A percentile compares a stretch with the other conserved stretches of the same genome.
phyloP scores from a whole-genome alignment of 2,797 vertebrate genomes.

The Agapornis canus region DNA sequence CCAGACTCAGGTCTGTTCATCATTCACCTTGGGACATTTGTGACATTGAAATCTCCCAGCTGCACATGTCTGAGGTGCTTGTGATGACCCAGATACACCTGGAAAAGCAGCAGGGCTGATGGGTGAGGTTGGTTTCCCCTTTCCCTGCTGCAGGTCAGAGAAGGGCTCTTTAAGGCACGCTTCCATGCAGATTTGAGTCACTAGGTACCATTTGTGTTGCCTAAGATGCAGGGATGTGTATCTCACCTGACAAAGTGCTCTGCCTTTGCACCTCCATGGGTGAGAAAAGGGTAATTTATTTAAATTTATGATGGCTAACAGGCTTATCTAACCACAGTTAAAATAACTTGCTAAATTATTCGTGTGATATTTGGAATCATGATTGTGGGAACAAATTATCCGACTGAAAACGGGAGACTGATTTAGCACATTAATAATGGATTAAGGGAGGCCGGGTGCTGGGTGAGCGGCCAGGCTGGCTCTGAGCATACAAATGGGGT shows the following conservation, averaged over 20 bases:
- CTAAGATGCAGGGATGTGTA: not conserved
- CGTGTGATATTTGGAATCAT: slow-evolving; percentile 78
- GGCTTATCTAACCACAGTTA: slow-evolving; percentile 75
- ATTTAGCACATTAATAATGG: slow-evolving; percentile 69
- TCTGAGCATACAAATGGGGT: not conserved
- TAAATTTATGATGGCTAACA: slow-evolving; percentile 65
- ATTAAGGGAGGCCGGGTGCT: not conserved
- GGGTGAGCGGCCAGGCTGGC: not conserved
- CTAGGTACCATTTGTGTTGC: accelerated
- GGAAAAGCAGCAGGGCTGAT: not conserved
- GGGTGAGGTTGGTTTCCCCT: not conserved
- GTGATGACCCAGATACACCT: not conserved
- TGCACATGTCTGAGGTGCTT: not conserved
- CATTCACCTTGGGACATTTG: accelerated
- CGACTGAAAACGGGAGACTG: slow-evolving; percentile 60
- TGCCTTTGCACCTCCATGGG: slow-evolving; percentile 2
- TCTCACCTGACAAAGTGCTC: not conserved
- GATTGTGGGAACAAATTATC: slow-evolving; percentile 78
- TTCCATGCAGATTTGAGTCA: not conserved
- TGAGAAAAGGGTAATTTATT: slow-evolving; percentile 66
- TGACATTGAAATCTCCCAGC: not conserved
- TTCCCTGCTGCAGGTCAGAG: not conserved
- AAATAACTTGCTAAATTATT: slow-evolving; percentile 80
- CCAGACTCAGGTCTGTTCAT: not conserved
- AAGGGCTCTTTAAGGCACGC: not conserved